A percentile compares a stretch with the other conserved stretches of the same genome.
These are phyloP conservation scores for Aphidius ervi DNA, from an alignment of 1,140 invertebrate genomes.

Conservation along the genomic window DNA sequence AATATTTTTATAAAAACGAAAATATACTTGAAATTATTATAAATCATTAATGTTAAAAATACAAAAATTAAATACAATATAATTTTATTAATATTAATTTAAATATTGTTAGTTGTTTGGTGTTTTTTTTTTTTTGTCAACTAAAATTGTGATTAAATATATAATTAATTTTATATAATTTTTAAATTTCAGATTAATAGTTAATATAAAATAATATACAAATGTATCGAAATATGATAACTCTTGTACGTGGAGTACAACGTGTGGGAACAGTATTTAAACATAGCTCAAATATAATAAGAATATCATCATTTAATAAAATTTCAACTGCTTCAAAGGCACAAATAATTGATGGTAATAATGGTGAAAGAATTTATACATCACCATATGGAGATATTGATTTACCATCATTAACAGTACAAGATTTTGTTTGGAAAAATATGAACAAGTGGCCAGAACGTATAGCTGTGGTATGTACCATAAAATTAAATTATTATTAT, in stretches of 20 bases:
- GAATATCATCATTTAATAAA: conserved; percentile 18
- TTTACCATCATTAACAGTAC: conserved; percentile 55
- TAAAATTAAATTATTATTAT: conserved; percentile 9
- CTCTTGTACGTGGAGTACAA: conserved; percentile 20
- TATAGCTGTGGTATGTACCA: conserved; percentile 57
- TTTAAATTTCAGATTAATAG: no score
- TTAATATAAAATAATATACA: conserved; percentile 12
- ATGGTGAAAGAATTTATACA: conserved; percentile 40
- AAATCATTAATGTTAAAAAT: no score
- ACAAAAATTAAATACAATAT: no score
- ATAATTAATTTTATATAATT: no score
- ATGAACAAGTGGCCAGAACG: conserved; percentile 59
- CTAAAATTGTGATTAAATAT: no score
- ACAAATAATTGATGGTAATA: conserved; percentile 33
- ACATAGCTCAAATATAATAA: conserved; percentile 15
- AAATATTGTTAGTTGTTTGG: no score
- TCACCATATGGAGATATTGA: conserved; percentile 51
- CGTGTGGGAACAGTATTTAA: conserved; percentile 21
- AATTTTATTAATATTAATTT: no score
- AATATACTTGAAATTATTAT: no score
- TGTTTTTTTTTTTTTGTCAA: no score
- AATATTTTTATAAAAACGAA: no score
- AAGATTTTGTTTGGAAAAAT: conserved; percentile 64
- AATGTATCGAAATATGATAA: conserved; percentile 18
- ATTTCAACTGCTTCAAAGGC: conserved; percentile 22